Percentiles rank a stretch among this genome's conserved stretches.
Conservation (phyloP, 2,797 vertebrate genomes). For the Chelon auratus region DNA sequence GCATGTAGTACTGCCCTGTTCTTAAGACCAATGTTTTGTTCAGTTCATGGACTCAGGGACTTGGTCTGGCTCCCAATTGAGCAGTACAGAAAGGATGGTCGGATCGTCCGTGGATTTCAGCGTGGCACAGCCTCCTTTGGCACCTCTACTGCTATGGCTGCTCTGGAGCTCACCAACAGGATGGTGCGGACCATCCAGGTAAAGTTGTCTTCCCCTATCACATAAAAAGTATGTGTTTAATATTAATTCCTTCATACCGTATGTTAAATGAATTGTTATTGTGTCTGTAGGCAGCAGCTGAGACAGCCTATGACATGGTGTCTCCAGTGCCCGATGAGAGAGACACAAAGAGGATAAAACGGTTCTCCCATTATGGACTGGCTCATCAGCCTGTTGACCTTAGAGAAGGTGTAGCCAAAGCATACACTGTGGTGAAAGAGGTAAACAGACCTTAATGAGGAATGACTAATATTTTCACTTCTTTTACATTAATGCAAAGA, state of each 20-base stretch:
- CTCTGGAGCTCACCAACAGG: constrained; percentile 96
- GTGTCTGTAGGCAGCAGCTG: constrained; percentile 91
- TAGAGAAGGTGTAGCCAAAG: constrained; percentile 97
- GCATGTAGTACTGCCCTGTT: neutral
- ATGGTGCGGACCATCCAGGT: constrained; percentile 99
- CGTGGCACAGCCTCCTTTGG: constrained; percentile 97
- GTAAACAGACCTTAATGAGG: constrained; percentile 70
- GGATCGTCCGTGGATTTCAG: constrained; percentile 96
- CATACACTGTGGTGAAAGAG: constrained; percentile 97
- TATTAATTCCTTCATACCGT: neutral
- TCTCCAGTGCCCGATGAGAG: constrained; percentile 92
- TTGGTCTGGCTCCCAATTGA: constrained; percentile 98
- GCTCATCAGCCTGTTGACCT: constrained; percentile 97
- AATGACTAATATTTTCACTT: neutral
- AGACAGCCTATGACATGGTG: constrained; percentile 99
- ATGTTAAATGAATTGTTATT: neutral
- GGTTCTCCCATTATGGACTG: constrained; percentile 91
- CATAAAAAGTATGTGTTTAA: neutral
- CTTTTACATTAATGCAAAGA: neutral
- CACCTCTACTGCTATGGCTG: constrained; percentile 98
- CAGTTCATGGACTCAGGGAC: constrained; percentile 97
- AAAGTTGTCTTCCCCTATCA: constrained; percentile 20
- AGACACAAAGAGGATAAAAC: constrained; percentile 90
- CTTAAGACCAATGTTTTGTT: constrained; percentile 51
- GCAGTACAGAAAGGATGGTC: constrained; percentile 97